Conservation (phyloP, 2,797 vertebrate genomes). For the Gymnothorax reevesii region DNA sequence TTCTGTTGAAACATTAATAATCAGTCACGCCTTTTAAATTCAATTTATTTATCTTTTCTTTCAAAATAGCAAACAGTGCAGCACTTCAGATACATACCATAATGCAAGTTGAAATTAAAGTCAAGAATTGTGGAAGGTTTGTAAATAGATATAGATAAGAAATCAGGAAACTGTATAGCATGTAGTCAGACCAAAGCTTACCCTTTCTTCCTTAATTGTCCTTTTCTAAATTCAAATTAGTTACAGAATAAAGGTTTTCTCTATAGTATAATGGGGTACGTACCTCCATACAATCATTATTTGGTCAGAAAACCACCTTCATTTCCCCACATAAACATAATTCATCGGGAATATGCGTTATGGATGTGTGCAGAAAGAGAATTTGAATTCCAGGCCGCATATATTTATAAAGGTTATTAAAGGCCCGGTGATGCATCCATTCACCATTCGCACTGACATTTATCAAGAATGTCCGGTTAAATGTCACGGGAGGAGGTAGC, state of each 20-base stretch:
- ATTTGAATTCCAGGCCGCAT: conserved; percentile 76
- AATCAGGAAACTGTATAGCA: neutral
- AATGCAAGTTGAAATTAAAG: neutral
- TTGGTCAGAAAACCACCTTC: neutral
- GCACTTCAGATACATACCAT: neutral
- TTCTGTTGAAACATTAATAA: conserved; percentile 9
- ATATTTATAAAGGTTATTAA: conserved; percentile 82
- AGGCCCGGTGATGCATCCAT: conserved; percentile 75
- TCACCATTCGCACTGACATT: conserved; percentile 77
- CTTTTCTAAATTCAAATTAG: neutral
- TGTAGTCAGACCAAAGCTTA: neutral
- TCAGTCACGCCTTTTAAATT: neutral
- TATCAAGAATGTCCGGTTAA: conserved; percentile 82
- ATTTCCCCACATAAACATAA: conserved; percentile 39
- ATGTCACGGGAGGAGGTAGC: conserved; percentile 78
- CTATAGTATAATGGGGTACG: neutral
- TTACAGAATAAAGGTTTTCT: neutral
- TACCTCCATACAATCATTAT: neutral
- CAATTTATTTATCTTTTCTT: neutral
- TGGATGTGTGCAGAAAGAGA: conserved; percentile 59
- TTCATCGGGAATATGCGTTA: conserved; percentile 66
- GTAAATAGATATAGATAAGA: neutral
- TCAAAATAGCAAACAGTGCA: neutral
- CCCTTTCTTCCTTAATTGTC: neutral
- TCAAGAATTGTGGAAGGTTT: neutral